Conservation (phyloP, 1,140 invertebrate genomes). For the Semibalanus balanoides region DNA sequence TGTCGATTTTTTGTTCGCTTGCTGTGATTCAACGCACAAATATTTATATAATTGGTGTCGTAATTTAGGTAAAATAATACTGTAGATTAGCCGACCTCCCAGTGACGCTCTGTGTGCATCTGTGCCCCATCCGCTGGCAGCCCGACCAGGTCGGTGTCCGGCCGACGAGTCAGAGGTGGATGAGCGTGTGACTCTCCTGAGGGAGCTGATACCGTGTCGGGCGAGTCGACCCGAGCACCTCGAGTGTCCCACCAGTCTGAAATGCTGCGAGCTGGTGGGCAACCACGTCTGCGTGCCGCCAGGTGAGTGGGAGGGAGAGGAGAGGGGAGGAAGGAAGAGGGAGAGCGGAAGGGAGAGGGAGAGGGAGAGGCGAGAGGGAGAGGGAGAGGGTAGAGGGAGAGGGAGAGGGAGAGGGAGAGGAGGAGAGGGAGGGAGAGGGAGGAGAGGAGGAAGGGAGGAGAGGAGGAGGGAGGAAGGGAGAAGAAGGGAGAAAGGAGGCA, state of each 20-base stretch:
- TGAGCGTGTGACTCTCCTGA: background rate
- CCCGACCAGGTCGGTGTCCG: background rate
- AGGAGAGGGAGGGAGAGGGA: background rate
- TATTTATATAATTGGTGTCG: no score
- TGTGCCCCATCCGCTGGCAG: background rate
- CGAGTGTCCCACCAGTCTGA: slow-evolving; percentile 22
- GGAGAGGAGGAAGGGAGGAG: background rate
- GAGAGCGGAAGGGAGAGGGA: background rate
- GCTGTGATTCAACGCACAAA: no score
- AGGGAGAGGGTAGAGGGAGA: no score
- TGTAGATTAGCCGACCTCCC: no score
- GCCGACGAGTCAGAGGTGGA: background rate
- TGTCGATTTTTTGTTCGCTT: no score
- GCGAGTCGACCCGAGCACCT: background rate
- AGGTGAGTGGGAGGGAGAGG: slow-evolving; percentile 5
- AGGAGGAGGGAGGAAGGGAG: background rate
- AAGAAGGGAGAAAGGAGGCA: background rate
- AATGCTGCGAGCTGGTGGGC: slow-evolving; percentile 41
- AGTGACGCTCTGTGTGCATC: no score
- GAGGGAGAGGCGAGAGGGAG: no score
- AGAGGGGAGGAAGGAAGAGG: background rate
- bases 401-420: background rate
- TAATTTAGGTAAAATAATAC: no score
- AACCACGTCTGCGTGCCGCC: slow-evolving; percentile 9
- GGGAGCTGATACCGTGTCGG: background rate